Base-by-base conservation (phyloP, 1,140 invertebrate genomes). In the Proales similis region DNA sequence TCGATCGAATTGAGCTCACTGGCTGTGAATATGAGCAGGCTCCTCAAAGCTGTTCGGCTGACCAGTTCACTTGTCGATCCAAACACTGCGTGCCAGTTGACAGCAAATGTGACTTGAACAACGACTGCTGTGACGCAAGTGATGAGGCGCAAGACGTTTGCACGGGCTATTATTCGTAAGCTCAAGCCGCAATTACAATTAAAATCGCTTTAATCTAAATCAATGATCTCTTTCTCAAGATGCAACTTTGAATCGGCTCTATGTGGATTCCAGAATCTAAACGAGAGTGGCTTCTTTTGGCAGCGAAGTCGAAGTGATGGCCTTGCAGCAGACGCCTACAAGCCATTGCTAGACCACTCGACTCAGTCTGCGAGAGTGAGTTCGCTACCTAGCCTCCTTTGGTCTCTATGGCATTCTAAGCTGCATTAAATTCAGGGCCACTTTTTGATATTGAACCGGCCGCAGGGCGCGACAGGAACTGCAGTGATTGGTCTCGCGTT, bases 1-100 rank as follows among this genome's bases (percentile, higher is more conserved):
- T 74, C 24, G 73, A 74, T 67, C 68, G 72, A 46, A 67, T 73
- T 17, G 51, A 27, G 45, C 71, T 70, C 42, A 36, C 65, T 6
- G 63, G 66, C 45, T 72, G 73, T 48, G 65, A 62, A 11, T 68
- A 68, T 38, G 63, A 66, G 27, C 64, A 66, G 24, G 27, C 64
- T 22, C 62, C 11, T 63, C 64, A 63, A 42, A 24, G 24, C 11
- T 43, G 36, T 67, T 24, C 22, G 12, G 26, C 38, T 60, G 48
- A 38, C 24, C 30, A 48, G 36, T 60, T 57, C 38, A 45, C 29
- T 22, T 57, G 38, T 38, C 26, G 22, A 14, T 43, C 36, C 24
- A 22, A 61, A 4, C 57, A 61, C 26, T 70, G 69, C 66, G 49
- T 72, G 2, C 29, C 64, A 17, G n/a, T 43, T 4, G 39, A 60